Evolutionary conservation across 2,113 vertebrate species (phyloP), one percentile per base, ranked within the genome.

Genomic region (Channa maculata): DNA sequence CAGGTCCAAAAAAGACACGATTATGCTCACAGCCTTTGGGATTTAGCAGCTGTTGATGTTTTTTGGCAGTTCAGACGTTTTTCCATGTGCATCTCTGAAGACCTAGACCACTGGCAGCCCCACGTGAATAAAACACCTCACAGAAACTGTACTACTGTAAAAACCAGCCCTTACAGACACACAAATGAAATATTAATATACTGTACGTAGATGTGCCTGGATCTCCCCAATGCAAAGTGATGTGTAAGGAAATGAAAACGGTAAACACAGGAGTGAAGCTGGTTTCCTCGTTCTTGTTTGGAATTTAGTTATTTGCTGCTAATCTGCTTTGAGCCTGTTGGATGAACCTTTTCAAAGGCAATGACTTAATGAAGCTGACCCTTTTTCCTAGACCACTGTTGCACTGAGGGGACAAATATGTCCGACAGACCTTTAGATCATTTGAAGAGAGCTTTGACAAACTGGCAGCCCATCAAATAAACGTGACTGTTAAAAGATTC

Each of bases 351-450:
- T n/a, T 24, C 67, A n/a, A 79, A 79, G 60, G 66, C 55, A 54
- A 66, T 58, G 45, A 68, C 62, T 59, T 51, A 53, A 70, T 59
- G 62, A 54, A 43, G 9, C 68, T 76, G 33, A 61, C 41, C 15
- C 73, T 69, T 71, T 75, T 90, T 8, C 0, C 8, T 71, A 86
- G 90, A 90, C 79, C 84, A 91, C 90, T 73, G 74, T 91, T 92
- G 86, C 88, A 90, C 92, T 92, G 62, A 86, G 87, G 83, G 86
- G 82, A 90, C 72, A 86, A 86, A 74, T 71, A 44, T 60, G 77
- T 74, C 15, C 48, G 36, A 80, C 51, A 58, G 77, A 55, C 38
- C 65, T 84, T 53, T 61, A 71, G 62, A 44, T 67, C 84, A 38
- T 61, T 45, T 61, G 39, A 77, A 75, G 46, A 44, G 61, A 68